These are phyloP conservation scores for Sterna hirundo DNA, from an alignment of 2,113 vertebrate genomes.

Conservation along the genomic window DNA sequence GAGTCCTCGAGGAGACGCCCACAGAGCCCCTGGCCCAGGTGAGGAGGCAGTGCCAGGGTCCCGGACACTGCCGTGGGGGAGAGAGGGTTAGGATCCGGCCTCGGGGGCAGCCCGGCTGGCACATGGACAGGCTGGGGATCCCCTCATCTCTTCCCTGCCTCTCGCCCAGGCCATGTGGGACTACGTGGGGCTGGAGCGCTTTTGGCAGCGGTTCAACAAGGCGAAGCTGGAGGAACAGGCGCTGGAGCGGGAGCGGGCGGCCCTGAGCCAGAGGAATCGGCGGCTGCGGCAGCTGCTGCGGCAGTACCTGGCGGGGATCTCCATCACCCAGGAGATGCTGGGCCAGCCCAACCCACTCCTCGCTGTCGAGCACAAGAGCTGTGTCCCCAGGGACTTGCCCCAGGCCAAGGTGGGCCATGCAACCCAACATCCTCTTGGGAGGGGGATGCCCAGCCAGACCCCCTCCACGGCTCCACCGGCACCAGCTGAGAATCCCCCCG, in stretches of 20 bases:
- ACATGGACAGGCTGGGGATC: background rate
- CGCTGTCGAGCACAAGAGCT: constrained; percentile 8
- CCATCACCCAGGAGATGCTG: constrained; percentile 64
- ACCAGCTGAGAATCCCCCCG: background rate
- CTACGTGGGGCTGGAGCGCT: constrained; percentile 74
- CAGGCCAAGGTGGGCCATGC: background rate
- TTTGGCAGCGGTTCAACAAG: constrained; percentile 87
- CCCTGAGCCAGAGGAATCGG: constrained; percentile 69
- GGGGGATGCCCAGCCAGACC: fast-evolving
- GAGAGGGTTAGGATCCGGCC: fast-evolving
- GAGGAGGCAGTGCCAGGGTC: background rate
- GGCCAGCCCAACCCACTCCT: constrained; percentile 66
- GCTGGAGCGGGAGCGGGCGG: constrained; percentile 51
- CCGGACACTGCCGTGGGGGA: fast-evolving
- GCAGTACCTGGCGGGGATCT: constrained; percentile 78
- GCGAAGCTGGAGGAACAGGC: constrained; percentile 78
- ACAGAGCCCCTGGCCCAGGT: constrained; percentile 74
- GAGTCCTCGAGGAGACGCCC: constrained; percentile 4
- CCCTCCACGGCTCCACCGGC: fast-evolving
- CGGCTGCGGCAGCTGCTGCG: constrained; percentile 71
- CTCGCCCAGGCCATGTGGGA: constrained; percentile 65
- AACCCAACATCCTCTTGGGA: background rate
- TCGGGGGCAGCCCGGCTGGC: background rate
- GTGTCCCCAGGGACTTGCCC: background rate
- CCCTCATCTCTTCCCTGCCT: fast-evolving